Conservation (phyloP, 2,113 vertebrate genomes). For the Myocastor coypus region DNA sequence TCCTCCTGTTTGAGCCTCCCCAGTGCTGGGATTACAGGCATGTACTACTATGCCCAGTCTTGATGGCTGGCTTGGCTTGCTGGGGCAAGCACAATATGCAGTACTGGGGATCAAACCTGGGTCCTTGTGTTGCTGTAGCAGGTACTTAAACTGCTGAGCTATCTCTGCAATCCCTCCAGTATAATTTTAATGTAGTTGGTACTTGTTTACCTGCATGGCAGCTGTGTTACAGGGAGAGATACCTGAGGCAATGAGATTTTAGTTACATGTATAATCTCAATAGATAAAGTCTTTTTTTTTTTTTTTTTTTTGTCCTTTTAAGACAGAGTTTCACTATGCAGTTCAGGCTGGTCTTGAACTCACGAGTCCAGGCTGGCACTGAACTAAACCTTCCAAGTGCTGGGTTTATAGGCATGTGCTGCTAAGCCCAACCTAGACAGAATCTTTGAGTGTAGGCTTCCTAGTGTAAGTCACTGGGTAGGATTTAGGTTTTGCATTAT, state of each 20-base stretch:
- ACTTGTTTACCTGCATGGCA: neutral
- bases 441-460: constrained; percentile 52
- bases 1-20: too few relatives aligned
- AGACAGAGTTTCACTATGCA: neutral
- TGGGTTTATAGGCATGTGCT: neutral
- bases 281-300: neutral
- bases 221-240: neutral
- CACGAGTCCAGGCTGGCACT: neutral
- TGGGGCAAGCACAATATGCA: too few relatives aligned
- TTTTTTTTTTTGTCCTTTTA: neutral
- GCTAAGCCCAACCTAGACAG: neutral
- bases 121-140: too few relatives aligned
- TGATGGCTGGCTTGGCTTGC: too few relatives aligned
- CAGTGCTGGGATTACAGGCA: too few relatives aligned
- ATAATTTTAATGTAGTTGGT: neutral
- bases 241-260: constrained; percentile 3
- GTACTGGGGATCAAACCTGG: too few relatives aligned
- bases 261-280: neutral
- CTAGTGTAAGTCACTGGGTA: neutral
- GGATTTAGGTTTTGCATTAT: constrained; percentile 47
- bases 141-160: too few relatives aligned
- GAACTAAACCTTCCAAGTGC: neutral
- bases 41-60: too few relatives aligned
- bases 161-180: too few relatives aligned
- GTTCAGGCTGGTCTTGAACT: neutral